These are phyloP conservation scores for Drosophila atripex DNA, from an alignment of 2,888 invertebrate genomes.

Conservation along the genomic window DNA sequence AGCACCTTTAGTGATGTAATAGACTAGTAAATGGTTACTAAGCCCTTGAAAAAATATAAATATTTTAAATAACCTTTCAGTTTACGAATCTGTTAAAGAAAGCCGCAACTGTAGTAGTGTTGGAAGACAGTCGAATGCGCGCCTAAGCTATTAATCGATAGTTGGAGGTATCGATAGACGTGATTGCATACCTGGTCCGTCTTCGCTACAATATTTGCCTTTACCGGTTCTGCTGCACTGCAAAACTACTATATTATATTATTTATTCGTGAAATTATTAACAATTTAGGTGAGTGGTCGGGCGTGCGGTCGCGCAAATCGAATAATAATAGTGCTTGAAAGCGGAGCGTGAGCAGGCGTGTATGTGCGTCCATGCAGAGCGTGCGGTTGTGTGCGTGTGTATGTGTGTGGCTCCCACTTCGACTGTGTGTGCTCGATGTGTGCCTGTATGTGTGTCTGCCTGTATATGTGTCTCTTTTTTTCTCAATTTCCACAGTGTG, in stretches of 20 bases:
- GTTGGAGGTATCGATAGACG: slow-evolving; percentile 25
- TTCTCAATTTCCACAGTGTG: slow-evolving; percentile 43
- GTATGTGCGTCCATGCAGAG: slow-evolving; percentile 6
- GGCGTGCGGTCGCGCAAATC: slow-evolving; percentile 1
- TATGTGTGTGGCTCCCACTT: slow-evolving; percentile 4
- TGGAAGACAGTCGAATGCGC: background rate
- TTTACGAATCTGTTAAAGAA: background rate
- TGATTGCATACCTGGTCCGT: slow-evolving; percentile 47
- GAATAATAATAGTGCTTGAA: slow-evolving; percentile 9
- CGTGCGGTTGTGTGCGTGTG: slow-evolving; percentile 7
- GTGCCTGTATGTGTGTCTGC: slow-evolving; percentile 23
- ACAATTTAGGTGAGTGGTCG: slow-evolving; percentile 42
- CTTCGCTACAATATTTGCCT: slow-evolving; percentile 46
- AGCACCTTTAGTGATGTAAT: background rate
- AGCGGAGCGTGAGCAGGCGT: slow-evolving; percentile 11
- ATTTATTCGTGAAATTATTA: slow-evolving; percentile 37
- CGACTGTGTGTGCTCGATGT: background rate
- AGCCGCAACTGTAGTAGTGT: background rate
- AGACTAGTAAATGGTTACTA: background rate
- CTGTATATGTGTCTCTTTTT: slow-evolving; percentile 49
- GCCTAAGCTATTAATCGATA: slow-evolving; percentile 9
- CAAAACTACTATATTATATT: slow-evolving; percentile 28
- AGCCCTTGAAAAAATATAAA: background rate
- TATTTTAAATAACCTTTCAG: no score
- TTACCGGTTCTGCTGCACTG: slow-evolving; percentile 46